A percentile compares a stretch with the other conserved stretches of the same genome.
phyloP scores from a whole-genome alignment of 2,888 invertebrate genomes.

The Lacanobia wlatinum region DNA sequence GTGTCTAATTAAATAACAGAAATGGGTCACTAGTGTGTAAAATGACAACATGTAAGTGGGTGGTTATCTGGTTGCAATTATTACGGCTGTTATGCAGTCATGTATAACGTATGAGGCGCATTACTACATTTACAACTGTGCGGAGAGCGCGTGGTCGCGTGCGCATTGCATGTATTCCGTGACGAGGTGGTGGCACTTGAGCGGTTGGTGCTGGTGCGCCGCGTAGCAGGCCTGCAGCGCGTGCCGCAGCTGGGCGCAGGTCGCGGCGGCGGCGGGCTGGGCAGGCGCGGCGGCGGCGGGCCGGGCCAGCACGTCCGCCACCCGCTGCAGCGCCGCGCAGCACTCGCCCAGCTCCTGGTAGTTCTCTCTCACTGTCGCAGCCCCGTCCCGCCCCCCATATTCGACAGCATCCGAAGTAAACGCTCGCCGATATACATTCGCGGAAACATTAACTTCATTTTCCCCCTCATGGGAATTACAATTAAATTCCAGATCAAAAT shows the following conservation, averaged over 20 bases:
- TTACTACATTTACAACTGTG: slow-evolving; percentile 10
- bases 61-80: slow-evolving; percentile 16
- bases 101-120: slow-evolving; percentile 20
- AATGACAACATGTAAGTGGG: slow-evolving; percentile 25
- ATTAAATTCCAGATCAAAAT: slow-evolving; percentile 28
- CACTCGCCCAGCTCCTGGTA: slow-evolving; percentile 62
- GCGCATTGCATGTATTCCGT: slow-evolving; percentile 66
- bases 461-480: slow-evolving; percentile 39
- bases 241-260: slow-evolving; percentile 55
- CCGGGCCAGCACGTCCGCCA: slow-evolving; percentile 34
- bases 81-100: slow-evolving; percentile 32
- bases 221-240: slow-evolving; percentile 66
- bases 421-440: slow-evolving; percentile 53
- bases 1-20: slow-evolving; percentile 4
- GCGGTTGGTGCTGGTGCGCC: slow-evolving; percentile 42
- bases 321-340: slow-evolving; percentile 37
- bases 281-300: slow-evolving; percentile 1
- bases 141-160: slow-evolving; percentile 48
- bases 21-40: not conserved
- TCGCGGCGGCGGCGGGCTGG: slow-evolving; percentile 9
- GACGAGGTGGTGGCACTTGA: slow-evolving; percentile 66
- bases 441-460: slow-evolving; percentile 44
- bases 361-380: slow-evolving; percentile 53
- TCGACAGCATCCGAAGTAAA: slow-evolving; percentile 41
- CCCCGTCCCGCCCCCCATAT: slow-evolving; percentile 49